phyloP scores from a whole-genome alignment of 2,888 invertebrate genomes.

The Dasysyrphus tricinctus region DNA sequence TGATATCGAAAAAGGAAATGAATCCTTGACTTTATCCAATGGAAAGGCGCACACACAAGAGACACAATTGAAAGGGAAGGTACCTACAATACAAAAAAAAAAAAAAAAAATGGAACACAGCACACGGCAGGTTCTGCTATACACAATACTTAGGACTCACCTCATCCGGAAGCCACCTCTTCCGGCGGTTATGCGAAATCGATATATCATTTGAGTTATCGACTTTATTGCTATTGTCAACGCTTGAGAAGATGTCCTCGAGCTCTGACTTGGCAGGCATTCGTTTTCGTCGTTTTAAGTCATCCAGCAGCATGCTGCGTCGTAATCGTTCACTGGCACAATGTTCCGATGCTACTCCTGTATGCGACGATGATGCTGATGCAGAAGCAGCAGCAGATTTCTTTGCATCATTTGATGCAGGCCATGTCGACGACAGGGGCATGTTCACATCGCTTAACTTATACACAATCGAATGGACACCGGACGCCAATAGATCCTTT shows the following conservation, averaged over 20 bases:
- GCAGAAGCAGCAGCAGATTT: constrained; percentile 36
- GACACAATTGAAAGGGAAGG: background rate
- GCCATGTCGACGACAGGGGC: constrained; percentile 79
- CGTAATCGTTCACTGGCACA: constrained; percentile 83
- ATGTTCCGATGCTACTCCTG: constrained; percentile 78
- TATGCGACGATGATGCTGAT: constrained; percentile 80
- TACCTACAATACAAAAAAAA: background rate
- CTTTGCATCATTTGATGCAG: constrained; percentile 29
- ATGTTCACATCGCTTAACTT: constrained; percentile 89
- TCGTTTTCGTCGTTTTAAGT: constrained; percentile 78
- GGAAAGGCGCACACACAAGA: constrained; percentile 17
- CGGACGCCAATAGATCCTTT: constrained; percentile 84
- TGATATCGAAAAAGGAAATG: constrained; percentile 56
- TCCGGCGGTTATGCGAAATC: constrained; percentile 80
- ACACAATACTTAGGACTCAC: constrained; percentile 79
- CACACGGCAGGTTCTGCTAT: constrained; percentile 20
- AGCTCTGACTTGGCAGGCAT: constrained; percentile 41
- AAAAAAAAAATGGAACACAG: background rate
- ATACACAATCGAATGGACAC: constrained; percentile 93
- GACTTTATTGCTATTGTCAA: constrained; percentile 76
- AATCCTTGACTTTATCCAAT: constrained; percentile 64
- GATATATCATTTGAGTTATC: constrained; percentile 80
- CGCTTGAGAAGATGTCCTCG: constrained; percentile 49
- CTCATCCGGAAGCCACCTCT: constrained; percentile 89
- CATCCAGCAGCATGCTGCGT: constrained; percentile 78